Conservation (phyloP, 2,888 invertebrate species). For the Fragum whitleyi region DNA sequence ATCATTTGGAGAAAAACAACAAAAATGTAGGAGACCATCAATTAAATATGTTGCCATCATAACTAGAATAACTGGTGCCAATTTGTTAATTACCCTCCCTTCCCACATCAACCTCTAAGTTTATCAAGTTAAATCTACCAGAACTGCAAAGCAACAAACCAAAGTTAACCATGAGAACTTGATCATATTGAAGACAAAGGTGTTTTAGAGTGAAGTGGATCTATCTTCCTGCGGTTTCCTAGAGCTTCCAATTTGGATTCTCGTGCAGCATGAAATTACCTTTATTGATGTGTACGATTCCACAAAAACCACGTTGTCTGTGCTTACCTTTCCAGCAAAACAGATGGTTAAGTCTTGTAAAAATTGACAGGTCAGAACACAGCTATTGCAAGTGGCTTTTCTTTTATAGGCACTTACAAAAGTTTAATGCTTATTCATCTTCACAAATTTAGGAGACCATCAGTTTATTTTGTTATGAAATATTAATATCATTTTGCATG, state of each 20-base stretch:
- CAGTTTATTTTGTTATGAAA: too few relatives aligned
- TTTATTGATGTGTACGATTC: constrained; percentile 15
- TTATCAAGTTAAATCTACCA: constrained; percentile 19
- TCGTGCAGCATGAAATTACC: constrained; percentile 25
- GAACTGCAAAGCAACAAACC: neutral
- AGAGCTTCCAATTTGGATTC: neutral
- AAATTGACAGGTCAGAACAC: too few relatives aligned
- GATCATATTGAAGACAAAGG: neutral
- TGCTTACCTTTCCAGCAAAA: neutral
- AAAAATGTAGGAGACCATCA: too few relatives aligned
- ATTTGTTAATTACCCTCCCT: constrained; percentile 11
- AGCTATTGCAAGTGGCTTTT: too few relatives aligned
- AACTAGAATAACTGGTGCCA: constrained; percentile 11
- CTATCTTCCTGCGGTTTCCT: constrained; percentile 1
- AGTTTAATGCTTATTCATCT: too few relatives aligned
- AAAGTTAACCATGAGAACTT: neutral
- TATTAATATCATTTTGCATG: too few relatives aligned
- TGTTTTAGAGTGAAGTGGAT: neutral
- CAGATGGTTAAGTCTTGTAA: too few relatives aligned
- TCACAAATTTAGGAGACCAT: too few relatives aligned
- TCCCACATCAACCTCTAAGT: neutral
- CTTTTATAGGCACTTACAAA: too few relatives aligned
- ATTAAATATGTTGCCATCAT: neutral
- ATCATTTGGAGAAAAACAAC: too few relatives aligned
- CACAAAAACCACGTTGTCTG: constrained; percentile 3